Conservation (phyloP, 2,113 vertebrate species). For the Tragelaphus strepsiceros region DNA sequence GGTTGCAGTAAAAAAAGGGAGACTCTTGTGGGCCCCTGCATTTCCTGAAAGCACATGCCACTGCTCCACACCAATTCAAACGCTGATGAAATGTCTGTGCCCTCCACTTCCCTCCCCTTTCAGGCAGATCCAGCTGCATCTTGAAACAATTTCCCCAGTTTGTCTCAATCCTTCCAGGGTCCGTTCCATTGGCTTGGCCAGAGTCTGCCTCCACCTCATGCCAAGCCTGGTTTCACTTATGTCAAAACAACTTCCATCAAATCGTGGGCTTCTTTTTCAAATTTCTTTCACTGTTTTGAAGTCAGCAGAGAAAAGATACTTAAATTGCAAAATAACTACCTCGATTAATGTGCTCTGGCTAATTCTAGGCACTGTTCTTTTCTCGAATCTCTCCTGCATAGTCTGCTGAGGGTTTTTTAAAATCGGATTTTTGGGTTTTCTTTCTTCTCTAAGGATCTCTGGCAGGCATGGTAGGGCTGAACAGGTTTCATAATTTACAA, state of each 20-base stretch:
- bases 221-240: constrained; percentile 64
- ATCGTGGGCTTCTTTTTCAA: constrained; percentile 2
- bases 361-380: not conserved
- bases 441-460: not conserved
- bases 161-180: constrained; percentile 32
- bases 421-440: not conserved
- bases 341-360: not conserved
- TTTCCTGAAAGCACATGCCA: not conserved
- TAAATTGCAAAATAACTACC: not conserved
- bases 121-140: constrained; percentile 58
- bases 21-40: not conserved
- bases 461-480: not conserved
- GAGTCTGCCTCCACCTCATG: not conserved
- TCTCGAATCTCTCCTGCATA: not conserved
- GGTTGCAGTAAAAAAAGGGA: not conserved
- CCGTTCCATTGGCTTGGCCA: constrained; percentile 12
- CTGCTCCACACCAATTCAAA: not conserved
- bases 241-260: constrained; percentile 55
- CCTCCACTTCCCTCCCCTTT: constrained; percentile 19
- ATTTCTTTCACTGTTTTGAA: constrained; percentile 40
- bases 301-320: constrained; percentile 16
- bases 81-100: constrained; percentile 4
- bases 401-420: not conserved
- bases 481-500: not conserved
- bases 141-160: constrained; percentile 59